Conservation (phyloP, 2,113 vertebrate genomes). For the Ophthalmolycus amberensis region DNA sequence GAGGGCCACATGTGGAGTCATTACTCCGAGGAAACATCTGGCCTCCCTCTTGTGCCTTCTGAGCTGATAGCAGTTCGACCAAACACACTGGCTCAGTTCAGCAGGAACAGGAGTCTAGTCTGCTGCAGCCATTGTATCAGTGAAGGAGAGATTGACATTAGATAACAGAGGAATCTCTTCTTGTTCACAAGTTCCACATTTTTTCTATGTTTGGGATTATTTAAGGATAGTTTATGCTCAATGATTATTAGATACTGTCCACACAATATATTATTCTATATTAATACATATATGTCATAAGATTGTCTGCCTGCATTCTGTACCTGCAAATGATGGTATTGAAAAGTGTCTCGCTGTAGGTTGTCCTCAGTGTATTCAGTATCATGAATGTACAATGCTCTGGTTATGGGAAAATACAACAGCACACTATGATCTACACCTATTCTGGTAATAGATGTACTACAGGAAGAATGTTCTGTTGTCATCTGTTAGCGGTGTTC, state of each 20-base stretch:
- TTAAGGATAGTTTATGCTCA: neutral
- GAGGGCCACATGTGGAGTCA: neutral
- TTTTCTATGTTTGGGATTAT: neutral
- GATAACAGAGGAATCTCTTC: too few species aligned
- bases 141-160: too few species aligned
- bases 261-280: neutral
- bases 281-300: neutral
- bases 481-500: too few species aligned
- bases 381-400: neutral
- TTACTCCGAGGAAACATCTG: constrained; percentile 41
- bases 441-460: neutral
- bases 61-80: too few species aligned
- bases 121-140: too few species aligned
- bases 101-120: constrained; percentile 99
- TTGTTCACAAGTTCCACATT: constrained; percentile 31
- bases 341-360: neutral
- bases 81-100: constrained; percentile 98
- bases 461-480: neutral
- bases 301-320: neutral
- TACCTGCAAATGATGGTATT: neutral
- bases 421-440: neutral
- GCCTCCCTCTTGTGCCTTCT: constrained; percentile 41
- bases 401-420: neutral
- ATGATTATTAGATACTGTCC: neutral
- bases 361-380: neutral